Evolutionary conservation across 2,113 vertebrate genomes (phyloP), one percentile per base, ranked within the genome.

Genomic region (Larimichthys polyactis): DNA sequence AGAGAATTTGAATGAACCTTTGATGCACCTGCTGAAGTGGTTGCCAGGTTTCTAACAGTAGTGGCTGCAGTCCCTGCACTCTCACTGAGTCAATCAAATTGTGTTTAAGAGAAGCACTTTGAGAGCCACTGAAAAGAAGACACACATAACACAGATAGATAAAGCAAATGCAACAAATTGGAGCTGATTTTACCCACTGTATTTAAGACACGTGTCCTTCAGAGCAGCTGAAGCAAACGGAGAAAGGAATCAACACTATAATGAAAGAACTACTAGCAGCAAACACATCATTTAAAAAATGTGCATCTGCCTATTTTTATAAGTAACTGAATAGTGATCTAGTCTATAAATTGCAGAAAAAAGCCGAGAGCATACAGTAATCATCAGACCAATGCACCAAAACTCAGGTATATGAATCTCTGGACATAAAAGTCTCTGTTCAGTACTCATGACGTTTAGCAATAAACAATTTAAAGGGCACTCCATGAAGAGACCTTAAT

Each of bases 21-120:
- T 4, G 20, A 22, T 54, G 52, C 65, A 63, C 48, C 66, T 60
- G 20, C 64, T 48, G 48, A 69, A 58, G 52, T 44, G 55, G 40
- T 24, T 71, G 59, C 32, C 57, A 63, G 49, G 19, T 54, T 40
- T 59, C 55, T 10, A 49, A 67, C 32, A 67, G 51, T 49, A 57
- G 44, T 10, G 44, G 63, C 46, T 44, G 44, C 44, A 14, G 10
- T 46, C 44, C 12, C 46, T 44, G 44, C 44, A 46, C 44, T 46
- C 44, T 17, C 20, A 20, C 11, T 64, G 8, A 70, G 9, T 52
- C 17, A 57, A 32, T 54, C 24, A 29, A 27, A 20, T 27, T 8
- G 7, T 19, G 12, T 32, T 60, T 3, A 22, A n/a, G 44, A 24
- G 9, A 44, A 36, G n/a, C 54, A 8, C 32, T 44, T 71, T 57